Evolutionary conservation across 92 coral and sea anemone genomes (phyloP).

Genomic region (Virgularia gustaviana): DNA sequence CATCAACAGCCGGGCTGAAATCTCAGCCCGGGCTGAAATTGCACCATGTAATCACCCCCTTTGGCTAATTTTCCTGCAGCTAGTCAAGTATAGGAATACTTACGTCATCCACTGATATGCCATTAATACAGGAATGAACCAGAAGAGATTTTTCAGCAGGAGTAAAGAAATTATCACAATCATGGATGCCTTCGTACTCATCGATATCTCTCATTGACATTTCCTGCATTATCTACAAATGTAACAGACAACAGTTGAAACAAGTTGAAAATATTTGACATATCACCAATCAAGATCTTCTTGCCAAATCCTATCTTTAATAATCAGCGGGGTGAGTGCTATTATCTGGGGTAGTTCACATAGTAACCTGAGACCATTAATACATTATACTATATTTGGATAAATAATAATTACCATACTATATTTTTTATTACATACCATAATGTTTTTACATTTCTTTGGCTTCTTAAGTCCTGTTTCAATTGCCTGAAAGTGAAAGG

Average conservation of each 20-base stretch:
- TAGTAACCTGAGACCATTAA: no score
- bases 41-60: no score
- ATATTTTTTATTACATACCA: no score
- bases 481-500: constrained; percentile 58
- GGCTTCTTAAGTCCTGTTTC: constrained; percentile 70
- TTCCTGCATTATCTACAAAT: constrained; percentile 27
- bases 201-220: constrained; percentile 27
- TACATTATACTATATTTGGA: no score
- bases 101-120: constrained; percentile 56
- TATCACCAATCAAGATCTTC: no score
- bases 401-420: no score
- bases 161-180: constrained; percentile 67
- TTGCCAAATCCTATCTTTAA: neutral
- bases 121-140: constrained; percentile 59
- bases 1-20: neutral
- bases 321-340: constrained; percentile 15
- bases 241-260: neutral
- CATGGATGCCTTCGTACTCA: constrained; percentile 67
- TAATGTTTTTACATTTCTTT: constrained; percentile 37
- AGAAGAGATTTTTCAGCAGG: constrained; percentile 81
- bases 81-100: constrained; percentile 37
- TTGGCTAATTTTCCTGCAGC: neutral
- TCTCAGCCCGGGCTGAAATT: no score
- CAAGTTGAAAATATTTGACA: no score
- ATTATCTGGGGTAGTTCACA: no score